Evolutionary conservation across 2,113 vertebrate genomes (phyloP), one percentile per base, ranked within the genome.

Genomic region (Xiphophorus couchianus): DNA sequence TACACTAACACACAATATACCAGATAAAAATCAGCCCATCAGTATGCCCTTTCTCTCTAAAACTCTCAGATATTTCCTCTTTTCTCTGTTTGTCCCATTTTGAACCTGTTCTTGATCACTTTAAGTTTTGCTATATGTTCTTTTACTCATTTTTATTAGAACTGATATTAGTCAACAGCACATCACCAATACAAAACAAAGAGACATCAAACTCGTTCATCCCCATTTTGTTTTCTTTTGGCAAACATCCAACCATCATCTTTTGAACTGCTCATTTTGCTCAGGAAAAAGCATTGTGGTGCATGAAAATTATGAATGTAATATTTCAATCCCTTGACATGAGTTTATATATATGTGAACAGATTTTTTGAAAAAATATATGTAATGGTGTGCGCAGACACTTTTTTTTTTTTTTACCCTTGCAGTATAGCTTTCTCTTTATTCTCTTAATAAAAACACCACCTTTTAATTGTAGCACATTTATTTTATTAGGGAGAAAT

Each of bases 261-360:
- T 84, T 65, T 72, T 86, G 76, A 86, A 82, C 76, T 80, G 81
- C 74, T 79, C 74, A 54, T 83, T 78, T 77, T 48, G 63, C 14
- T 66, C 44, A 69, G 28, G 33, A 68, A 62, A 69, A 68, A 74
- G 33, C 14, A 14, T 42, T 31, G 58, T 35, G 66, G 15, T 73
- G 42, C 71, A 48, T 76, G n/a, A 82, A 71, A 13, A 22, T 71
- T 30, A 66, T 75, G 10, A 14, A 42, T 14, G 33, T 12, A 66
- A n/a, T 39, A 39, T 37, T 22, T 66, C 4, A 22, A 66, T 11
- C n/a, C 25, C 17, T 58, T 3, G 2, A n/a, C 51, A 10, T 22
- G 51, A 58, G 25, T 58, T 25, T 22, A 58, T 58, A n/a, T n/a
- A n/a, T 2, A 58, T 7, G 44, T 19, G 17, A 17, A 58, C 3